Evolutionary conservation across 2,888 invertebrate species (phyloP).

Genomic region (Lasius fuliginosus): DNA sequence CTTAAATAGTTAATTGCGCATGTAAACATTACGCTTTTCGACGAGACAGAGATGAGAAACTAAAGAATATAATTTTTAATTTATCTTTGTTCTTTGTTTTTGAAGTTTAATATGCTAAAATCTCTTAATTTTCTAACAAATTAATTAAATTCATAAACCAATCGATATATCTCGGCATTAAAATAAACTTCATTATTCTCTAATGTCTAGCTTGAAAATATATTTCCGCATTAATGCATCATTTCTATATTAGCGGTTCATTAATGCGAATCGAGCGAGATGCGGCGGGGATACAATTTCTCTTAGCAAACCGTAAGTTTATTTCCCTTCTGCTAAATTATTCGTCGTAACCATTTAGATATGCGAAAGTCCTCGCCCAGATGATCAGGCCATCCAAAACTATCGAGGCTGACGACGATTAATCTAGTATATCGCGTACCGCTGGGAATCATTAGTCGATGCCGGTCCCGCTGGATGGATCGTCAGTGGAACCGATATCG

Average conservation of each 20-base stretch:
- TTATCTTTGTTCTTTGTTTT: background rate
- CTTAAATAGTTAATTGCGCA: background rate
- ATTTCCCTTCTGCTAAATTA: conserved; percentile 72
- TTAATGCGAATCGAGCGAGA: conserved; percentile 6
- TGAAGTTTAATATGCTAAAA: background rate
- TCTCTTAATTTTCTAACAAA: background rate
- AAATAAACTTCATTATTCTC: background rate
- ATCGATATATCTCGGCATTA: background rate
- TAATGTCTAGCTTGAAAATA: background rate
- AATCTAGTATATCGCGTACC: conserved; percentile 81
- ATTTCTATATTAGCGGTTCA: background rate
- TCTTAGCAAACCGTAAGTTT: conserved; percentile 60
- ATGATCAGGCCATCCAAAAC: conserved; percentile 75
- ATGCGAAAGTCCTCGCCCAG: conserved; percentile 59
- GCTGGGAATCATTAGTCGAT: conserved; percentile 82
- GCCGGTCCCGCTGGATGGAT: conserved; percentile 70
- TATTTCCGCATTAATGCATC: background rate
- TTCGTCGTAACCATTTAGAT: conserved; percentile 70
- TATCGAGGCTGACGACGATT: conserved; percentile 80
- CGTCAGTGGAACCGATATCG: conserved; percentile 69
- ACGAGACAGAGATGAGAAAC: background rate
- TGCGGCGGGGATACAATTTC: background rate
- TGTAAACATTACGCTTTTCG: background rate
- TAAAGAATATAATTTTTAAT: background rate
- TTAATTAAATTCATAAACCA: background rate